Percentiles rank a stretch among this genome's conserved stretches.
Conservation (phyloP, 2,797 vertebrate species). For the Onychomys leucogaster region DNA sequence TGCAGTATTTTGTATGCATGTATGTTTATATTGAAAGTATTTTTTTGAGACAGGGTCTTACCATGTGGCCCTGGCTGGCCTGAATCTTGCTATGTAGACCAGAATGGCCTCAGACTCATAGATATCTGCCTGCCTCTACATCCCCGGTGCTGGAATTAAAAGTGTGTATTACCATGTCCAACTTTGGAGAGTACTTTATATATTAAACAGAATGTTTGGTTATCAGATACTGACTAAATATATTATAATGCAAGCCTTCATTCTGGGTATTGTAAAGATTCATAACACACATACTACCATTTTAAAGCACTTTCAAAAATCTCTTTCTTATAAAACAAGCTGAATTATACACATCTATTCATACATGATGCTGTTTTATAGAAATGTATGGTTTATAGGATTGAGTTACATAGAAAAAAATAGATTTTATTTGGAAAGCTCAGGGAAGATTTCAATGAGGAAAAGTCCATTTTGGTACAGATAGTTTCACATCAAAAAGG, state of each 20-base stretch:
- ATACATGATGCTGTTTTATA: background rate
- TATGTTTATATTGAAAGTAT: background rate
- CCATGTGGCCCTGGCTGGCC: background rate
- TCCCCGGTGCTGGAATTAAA: background rate
- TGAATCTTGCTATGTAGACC: background rate
- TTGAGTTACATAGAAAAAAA: background rate
- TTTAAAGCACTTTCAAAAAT: background rate
- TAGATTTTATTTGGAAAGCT: background rate
- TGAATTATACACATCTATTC: background rate
- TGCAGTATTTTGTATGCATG: background rate
- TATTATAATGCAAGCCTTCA: background rate
- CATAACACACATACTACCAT: background rate
- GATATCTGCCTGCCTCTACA: background rate
- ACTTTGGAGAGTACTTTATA: background rate
- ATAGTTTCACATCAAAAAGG: background rate
- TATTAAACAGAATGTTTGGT: background rate
- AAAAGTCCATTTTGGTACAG: background rate
- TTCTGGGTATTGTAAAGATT: background rate
- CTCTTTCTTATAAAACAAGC: background rate
- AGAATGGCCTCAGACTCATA: background rate
- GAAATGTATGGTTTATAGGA: background rate
- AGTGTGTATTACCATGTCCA: background rate
- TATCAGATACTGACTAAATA: background rate
- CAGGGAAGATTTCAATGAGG: background rate
- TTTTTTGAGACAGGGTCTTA: background rate